Evolutionary conservation across 2,888 invertebrate species (phyloP).

Genomic region (Gymnoscelis rufifasciata): DNA sequence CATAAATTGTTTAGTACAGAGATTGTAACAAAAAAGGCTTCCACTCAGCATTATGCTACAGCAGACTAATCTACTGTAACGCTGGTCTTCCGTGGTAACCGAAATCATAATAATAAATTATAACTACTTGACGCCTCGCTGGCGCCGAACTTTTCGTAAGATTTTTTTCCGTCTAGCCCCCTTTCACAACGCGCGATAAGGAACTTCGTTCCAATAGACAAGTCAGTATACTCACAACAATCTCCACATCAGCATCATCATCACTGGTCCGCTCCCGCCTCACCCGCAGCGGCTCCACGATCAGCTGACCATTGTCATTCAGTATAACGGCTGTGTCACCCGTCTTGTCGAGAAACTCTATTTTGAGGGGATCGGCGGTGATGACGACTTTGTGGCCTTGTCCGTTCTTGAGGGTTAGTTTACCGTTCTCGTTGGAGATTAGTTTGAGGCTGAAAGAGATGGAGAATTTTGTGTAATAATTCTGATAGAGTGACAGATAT

Average conservation of each 20-base stretch:
- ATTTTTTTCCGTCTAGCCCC: too few relatives aligned
- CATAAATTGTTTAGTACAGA: too few relatives aligned
- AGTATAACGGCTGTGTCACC: constrained; percentile 85
- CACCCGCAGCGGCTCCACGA: constrained; percentile 91
- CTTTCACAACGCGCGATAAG: too few relatives aligned
- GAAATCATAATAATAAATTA: too few relatives aligned
- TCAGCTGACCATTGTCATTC: constrained; percentile 93
- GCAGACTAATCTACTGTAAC: too few relatives aligned
- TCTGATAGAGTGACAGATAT: too few relatives aligned
- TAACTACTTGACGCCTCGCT: too few relatives aligned
- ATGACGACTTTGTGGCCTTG: constrained; percentile 78
- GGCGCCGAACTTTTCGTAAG: too few relatives aligned
- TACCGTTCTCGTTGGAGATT: constrained; percentile 52
- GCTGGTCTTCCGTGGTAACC: too few relatives aligned
- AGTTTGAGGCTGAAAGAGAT: constrained; percentile 49
- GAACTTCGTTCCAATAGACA: too few relatives aligned
- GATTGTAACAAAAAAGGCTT: too few relatives aligned
- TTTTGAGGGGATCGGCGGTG: constrained; percentile 86
- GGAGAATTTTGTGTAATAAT: neutral
- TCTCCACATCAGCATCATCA: constrained; percentile 47
- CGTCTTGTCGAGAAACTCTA: constrained; percentile 87
- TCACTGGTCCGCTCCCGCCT: constrained; percentile 78
- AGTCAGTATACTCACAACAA: constrained; percentile 47
- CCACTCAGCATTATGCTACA: too few relatives aligned
- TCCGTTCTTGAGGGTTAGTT: constrained; percentile 50